Evolutionary conservation across 2,113 vertebrate species (phyloP), one percentile per base, ranked within the genome.

Genomic region (Pseudolaguvia tuberculata): DNA sequence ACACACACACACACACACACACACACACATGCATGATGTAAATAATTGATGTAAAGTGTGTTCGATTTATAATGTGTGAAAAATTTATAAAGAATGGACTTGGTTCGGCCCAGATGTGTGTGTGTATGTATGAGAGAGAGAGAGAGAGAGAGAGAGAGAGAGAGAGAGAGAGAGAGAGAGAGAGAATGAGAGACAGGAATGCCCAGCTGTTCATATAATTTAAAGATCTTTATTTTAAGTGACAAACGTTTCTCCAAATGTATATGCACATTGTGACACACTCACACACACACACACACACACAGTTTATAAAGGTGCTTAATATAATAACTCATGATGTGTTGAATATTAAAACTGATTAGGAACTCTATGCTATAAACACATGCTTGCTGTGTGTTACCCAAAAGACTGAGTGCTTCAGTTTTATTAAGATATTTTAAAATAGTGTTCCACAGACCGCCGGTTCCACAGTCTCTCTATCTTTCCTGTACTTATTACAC

Each of bases 151-250:
- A 8, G 1, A 42, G 39, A n/a, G 5, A 2, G 12, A 48, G 1
- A 66, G 1, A 48, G 3, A 48, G 63, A 66, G 13, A 18, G 62
- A 27, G 7, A 66, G 62, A n/a, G n/a, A n/a, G 5, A 2, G 12
- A 48, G 1, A 66, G 1, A 48, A 8, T 27, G 63, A 66, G 13
- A 18, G 62, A 27, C 15, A 66, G 62, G 23, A 50, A 66, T 66
- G 63, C 45, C 5, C 63, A 67, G 63, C 63, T 67, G 63, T 50
- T 50, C 45, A 50, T 67, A 50, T 67, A 67, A 50, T 66, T 66
- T 23, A 48, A 66, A n/a, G n/a, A 20, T 47, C 7, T 47, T 66
- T 23, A 48, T 27, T 67, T 48, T 20, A 27, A 23, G 12, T 18
- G 8, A 23, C 21, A 27, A 48, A 50, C 29, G 18, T 27, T 67